Evolutionary conservation across 2,888 invertebrate genomes (phyloP), one percentile per base, ranked within the genome.

Genomic region (Rhyacophila evoluta): DNA sequence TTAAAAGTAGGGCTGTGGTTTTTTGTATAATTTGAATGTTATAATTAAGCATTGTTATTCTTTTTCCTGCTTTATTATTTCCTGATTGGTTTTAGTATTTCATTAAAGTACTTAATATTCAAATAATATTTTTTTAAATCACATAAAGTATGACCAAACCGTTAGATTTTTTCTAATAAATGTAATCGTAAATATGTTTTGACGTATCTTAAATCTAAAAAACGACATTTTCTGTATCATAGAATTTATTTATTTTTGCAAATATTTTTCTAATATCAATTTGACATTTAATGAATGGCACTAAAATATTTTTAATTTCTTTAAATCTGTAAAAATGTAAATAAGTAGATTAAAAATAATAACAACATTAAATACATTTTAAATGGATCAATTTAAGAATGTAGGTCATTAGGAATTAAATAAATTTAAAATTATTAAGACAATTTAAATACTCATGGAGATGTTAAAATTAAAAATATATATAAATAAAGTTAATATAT

Each of bases 391-490:
- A 41, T 55, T 55, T 55, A 55, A 55, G 19, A 10, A 55, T 19
- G 0, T 55, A 55, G 55, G 10, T 55, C 15, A 19, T 8, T 55
- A 55, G 19, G 10, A 55, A 55, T 8, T 19, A 55, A 55, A 55
- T 55, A 25, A 25, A 8, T 55, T 55, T 25, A 19, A 55, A 55
- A 55, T 55, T 55, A 55, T 55, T 25, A 25, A 25, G 55, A 25
- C 55, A 55, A 55, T 8, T 55, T 19, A 55, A 55, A 55, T 55
- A 55, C 25, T 55, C 55, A 55, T 55, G 55, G 55, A 55, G 55
- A 55, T 55, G 55, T 55, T 55, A 55, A 55, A 55, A 55, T 25
- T 55, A 55, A 19, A 19, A 25, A 55, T 19, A 55, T 55, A 55
- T 55, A 8, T 55, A 55, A 55, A 19, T 55, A 25, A 55, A 55